Conservation (phyloP, 2,888 invertebrate species). For the Lithophane leautieri region DNA sequence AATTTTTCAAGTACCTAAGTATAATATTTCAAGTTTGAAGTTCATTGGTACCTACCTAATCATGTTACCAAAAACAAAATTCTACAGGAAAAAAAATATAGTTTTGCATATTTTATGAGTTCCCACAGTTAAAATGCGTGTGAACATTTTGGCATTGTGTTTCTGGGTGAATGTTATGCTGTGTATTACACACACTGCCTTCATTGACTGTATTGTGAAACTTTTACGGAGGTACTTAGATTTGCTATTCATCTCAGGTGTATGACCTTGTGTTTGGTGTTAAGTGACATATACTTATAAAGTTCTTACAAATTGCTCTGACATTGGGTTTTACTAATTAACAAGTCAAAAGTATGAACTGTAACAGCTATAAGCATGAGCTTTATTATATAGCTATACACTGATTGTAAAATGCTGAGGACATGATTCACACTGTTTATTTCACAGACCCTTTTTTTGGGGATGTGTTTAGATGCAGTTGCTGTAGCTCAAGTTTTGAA, state of each 20-base stretch:
- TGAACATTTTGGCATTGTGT: conserved; percentile 87
- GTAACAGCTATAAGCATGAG: conserved; percentile 18
- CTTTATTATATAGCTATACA: conserved; percentile 8
- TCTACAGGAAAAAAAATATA: conserved; percentile 34
- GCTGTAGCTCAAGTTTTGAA: background rate
- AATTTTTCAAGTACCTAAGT: background rate
- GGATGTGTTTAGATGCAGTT: background rate
- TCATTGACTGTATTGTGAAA: conserved; percentile 83
- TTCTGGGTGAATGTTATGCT: conserved; percentile 80
- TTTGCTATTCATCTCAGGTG: conserved; percentile 79
- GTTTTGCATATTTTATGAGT: conserved; percentile 70
- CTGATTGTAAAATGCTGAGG: background rate
- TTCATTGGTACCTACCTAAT: background rate
- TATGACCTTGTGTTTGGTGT: conserved; percentile 79
- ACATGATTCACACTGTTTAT: background rate
- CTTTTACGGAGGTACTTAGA: conserved; percentile 57
- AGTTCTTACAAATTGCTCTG: conserved; percentile 68
- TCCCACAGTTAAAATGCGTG: conserved; percentile 82
- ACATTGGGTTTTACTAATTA: conserved; percentile 68
- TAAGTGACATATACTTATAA: conserved; percentile 74
- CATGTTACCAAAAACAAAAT: conserved; percentile 30
- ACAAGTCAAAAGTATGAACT: conserved; percentile 46
- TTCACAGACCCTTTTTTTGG: background rate
- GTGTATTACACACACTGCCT: conserved; percentile 72
- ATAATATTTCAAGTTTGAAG: conserved; percentile 14